Conservation (phyloP, 2,888 invertebrate genomes). For the Pherbina coryleti region DNA sequence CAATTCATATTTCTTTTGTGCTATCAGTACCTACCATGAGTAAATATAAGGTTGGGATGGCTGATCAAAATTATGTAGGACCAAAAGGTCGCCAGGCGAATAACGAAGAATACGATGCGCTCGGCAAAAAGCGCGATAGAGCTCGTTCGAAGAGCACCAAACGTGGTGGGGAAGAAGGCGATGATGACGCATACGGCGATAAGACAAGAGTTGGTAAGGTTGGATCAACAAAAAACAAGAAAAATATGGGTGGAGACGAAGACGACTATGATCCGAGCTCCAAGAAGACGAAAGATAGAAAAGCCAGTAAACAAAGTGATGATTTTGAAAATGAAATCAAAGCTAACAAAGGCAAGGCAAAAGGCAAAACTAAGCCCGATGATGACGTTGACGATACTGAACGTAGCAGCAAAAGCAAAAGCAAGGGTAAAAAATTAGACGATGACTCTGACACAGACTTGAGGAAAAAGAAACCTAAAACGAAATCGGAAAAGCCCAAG, state of each 20-base stretch:
- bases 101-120: background rate
- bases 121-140: background rate
- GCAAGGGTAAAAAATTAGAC: background rate
- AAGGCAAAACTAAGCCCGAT: background rate
- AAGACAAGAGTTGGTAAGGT: background rate
- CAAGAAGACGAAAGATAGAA: background rate
- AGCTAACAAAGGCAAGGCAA: conserved; percentile 15
- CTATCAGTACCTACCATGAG: background rate
- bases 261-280: background rate
- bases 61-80: background rate
- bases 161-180: background rate
- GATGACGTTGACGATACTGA: background rate
- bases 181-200: background rate
- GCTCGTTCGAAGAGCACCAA: background rate
- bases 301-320: conserved; percentile 1
- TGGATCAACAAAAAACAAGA: conserved; percentile 22
- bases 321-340: conserved; percentile 18
- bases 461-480: background rate
- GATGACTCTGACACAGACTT: no score
- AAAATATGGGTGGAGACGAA: background rate
- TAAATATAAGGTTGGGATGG: conserved; percentile 16
- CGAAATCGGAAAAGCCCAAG: background rate
- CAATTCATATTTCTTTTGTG: background rate
- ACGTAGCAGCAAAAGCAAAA: background rate
- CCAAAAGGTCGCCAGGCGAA: background rate